phyloP scores from a whole-genome alignment of 2,113 vertebrate species.

The Tetrax tetrax region DNA sequence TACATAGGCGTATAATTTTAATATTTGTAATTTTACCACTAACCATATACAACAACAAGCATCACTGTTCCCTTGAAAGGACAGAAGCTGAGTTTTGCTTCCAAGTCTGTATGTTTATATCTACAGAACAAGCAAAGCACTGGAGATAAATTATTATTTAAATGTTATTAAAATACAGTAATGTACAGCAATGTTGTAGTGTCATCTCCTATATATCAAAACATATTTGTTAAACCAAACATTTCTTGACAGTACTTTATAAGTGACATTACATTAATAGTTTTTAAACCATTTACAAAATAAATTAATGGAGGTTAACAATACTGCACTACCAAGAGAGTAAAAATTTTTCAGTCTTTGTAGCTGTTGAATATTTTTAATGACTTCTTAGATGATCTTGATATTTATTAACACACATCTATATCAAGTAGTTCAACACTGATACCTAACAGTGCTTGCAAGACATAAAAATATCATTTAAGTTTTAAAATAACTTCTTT shows the following conservation, averaged over 20 bases:
- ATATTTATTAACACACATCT: neutral
- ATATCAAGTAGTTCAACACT: neutral
- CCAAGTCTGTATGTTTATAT: neutral
- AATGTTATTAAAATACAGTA: neutral
- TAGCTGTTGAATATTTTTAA: neutral
- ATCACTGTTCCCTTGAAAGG: neutral
- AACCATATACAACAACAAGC: neutral
- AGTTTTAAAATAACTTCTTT: neutral
- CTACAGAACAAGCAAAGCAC: neutral
- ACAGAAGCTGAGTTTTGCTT: neutral
- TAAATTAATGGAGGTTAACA: neutral
- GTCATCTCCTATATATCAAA: neutral
- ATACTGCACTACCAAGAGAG: neutral
- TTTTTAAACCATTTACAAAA: neutral
- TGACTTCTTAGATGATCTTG: neutral
- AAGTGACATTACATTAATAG: neutral
- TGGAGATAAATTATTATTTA: neutral
- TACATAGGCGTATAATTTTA: neutral
- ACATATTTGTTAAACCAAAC: neutral
- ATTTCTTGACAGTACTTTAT: neutral
- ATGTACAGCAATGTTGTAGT: neutral
- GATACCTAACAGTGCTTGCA: neutral
- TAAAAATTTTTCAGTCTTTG: neutral
- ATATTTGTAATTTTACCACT: neutral
- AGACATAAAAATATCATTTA: neutral